Conservation (phyloP, 2,113 vertebrate genomes). For the Rhizomys pruinosus region DNA sequence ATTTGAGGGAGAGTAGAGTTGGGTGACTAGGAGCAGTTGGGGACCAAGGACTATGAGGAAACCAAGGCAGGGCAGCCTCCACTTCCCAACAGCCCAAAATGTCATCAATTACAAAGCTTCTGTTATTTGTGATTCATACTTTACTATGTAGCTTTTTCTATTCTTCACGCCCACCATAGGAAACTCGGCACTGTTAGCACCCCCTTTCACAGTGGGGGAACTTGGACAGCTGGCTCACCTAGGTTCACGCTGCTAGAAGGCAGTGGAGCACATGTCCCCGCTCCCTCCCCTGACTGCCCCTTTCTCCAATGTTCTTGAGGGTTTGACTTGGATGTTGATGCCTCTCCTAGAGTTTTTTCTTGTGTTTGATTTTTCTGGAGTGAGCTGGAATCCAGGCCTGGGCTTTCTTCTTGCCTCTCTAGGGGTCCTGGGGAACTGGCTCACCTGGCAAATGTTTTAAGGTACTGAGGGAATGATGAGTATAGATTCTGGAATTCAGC, state of each 20-base stretch:
- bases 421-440: too few relatives aligned
- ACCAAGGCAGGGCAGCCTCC: not conserved
- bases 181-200: not conserved
- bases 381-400: not conserved
- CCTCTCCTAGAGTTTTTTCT: not conserved
- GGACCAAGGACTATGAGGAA: not conserved
- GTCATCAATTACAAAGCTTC: too few relatives aligned
- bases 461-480: too few relatives aligned
- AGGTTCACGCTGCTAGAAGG: not conserved
- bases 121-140: rapidly evolving
- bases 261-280: not conserved
- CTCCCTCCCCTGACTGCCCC: too few relatives aligned
- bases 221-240: not conserved
- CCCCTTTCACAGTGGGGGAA: not conserved
- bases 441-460: not conserved
- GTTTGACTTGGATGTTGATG: not conserved
- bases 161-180: not conserved
- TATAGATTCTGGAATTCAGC: not conserved
- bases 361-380: not conserved
- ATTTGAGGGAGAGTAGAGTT: not conserved
- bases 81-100: not conserved
- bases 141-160: not conserved
- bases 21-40: not conserved
- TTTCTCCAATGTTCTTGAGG: too few relatives aligned
- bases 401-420: not conserved